These are phyloP conservation scores for Panagrolaimus sp. DNA, from an alignment of 1,140 invertebrate genomes.

Conservation along the genomic window DNA sequence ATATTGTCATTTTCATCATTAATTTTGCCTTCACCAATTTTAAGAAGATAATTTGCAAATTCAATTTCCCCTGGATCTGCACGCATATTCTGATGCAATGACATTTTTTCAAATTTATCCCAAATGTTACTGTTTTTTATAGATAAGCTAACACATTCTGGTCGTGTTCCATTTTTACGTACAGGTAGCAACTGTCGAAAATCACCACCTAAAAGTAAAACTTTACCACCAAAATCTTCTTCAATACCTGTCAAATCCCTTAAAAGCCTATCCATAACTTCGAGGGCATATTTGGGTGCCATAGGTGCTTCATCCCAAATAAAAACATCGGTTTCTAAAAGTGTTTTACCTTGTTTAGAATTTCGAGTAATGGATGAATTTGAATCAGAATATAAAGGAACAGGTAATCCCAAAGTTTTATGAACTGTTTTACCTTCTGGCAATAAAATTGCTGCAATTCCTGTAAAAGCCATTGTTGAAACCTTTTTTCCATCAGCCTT, in stretches of 20 bases:
- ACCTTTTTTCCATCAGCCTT: not conserved
- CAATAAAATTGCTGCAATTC: conserved; percentile 4
- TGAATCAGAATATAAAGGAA: not conserved
- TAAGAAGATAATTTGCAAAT: not conserved
- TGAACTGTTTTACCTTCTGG: not conserved
- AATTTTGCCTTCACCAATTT: not conserved
- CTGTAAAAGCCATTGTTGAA: not conserved
- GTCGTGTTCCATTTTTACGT: conserved; percentile 14
- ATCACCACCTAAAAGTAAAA: not conserved
- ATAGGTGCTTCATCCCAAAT: not conserved
- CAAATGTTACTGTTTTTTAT: not conserved
- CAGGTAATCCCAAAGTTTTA: not conserved
- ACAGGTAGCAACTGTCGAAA: conserved; percentile 44
- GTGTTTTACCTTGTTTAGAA: not conserved
- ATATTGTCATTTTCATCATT: not conserved
- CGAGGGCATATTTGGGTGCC: not conserved
- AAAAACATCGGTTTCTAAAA: not conserved
- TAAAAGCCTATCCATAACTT: not conserved
- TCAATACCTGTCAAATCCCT: not conserved
- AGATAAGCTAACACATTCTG: not conserved
- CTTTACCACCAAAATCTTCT: not conserved
- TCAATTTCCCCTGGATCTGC: not conserved
- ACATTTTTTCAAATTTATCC: conserved; percentile 7
- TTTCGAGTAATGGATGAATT: not conserved
- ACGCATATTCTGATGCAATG: conserved; percentile 1